phyloP scores from a whole-genome alignment of 2,888 invertebrate species.

The Steinernema carpocapsae region DNA sequence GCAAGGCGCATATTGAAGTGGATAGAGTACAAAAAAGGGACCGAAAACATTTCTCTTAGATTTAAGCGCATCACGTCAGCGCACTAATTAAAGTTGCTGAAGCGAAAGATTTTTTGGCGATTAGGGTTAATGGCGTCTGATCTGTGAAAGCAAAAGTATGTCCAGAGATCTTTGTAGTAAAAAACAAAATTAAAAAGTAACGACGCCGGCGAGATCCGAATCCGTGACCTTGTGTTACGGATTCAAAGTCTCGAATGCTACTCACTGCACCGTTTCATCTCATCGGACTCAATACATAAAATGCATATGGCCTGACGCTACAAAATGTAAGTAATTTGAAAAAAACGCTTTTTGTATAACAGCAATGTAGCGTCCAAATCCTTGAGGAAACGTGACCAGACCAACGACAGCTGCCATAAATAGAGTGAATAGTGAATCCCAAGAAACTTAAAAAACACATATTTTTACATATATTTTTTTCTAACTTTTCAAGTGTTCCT shows the following conservation, averaged over 20 bases:
- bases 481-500: conserved; percentile 36
- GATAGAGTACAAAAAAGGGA: not conserved
- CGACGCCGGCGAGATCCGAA: too few species aligned
- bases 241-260: too few species aligned
- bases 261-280: too few species aligned
- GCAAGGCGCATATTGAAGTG: too few species aligned
- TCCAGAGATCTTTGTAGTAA: too few species aligned
- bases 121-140: not conserved
- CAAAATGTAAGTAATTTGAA: too few species aligned
- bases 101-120: not conserved
- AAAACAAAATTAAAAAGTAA: too few species aligned
- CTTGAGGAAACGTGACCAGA: conserved; percentile 84
- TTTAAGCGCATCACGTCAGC: not conserved
- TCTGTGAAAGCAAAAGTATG: not conserved
- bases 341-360: conserved; percentile 65
- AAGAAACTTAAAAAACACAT: conserved; percentile 48
- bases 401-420: conserved; percentile 54
- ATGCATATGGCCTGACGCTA: too few species aligned
- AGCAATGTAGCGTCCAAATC: conserved; percentile 82
- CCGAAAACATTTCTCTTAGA: not conserved
- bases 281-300: too few species aligned
- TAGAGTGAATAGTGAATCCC: conserved; percentile 46
- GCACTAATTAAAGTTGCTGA: not conserved
- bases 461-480: not conserved
- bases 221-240: too few species aligned